These are phyloP conservation scores for Nymphalis io DNA, from an alignment of 1,140 invertebrate species.

Conservation along the genomic window DNA sequence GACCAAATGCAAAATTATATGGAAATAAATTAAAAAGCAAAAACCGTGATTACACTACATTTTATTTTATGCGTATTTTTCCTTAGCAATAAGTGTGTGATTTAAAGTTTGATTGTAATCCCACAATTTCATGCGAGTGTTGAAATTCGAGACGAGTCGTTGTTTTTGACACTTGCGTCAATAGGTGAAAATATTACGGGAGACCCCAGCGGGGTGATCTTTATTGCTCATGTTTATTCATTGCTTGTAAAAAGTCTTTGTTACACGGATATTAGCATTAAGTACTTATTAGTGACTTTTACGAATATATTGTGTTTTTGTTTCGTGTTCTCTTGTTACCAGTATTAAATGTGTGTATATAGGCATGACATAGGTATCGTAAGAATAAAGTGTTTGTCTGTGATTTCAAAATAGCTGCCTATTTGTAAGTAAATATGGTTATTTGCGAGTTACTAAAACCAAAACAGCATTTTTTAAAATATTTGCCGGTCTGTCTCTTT, in stretches of 20 bases:
- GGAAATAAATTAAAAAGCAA: too few species aligned
- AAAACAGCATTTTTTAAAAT: too few species aligned
- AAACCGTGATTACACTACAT: too few species aligned
- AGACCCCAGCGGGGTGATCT: slow-evolving; percentile 16
- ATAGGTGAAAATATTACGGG: slow-evolving; percentile 27
- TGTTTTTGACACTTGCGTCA: slow-evolving; percentile 40
- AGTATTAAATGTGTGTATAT: not conserved
- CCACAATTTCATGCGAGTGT: slow-evolving; percentile 26
- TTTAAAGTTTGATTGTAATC: slow-evolving; percentile 3
- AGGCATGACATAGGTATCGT: not conserved
- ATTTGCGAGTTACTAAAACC: too few species aligned
- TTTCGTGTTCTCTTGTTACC: not conserved
- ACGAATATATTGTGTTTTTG: not conserved
- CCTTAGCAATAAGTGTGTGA: not conserved
- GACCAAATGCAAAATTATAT: too few species aligned
- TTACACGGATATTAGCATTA: slow-evolving; percentile 14
- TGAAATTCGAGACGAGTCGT: slow-evolving; percentile 36
- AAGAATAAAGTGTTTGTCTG: too few species aligned
- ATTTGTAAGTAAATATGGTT: too few species aligned
- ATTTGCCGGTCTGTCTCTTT: too few species aligned
- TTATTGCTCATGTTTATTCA: slow-evolving; percentile 37
- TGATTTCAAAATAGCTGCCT: too few species aligned
- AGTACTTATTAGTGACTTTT: slow-evolving; percentile 6
- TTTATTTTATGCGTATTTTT: too few species aligned
- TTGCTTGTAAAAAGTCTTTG: slow-evolving; percentile 13